These are phyloP conservation scores for Paramisgurnus dabryanus DNA, from an alignment of 2,113 vertebrate species.

Conservation along the genomic window DNA sequence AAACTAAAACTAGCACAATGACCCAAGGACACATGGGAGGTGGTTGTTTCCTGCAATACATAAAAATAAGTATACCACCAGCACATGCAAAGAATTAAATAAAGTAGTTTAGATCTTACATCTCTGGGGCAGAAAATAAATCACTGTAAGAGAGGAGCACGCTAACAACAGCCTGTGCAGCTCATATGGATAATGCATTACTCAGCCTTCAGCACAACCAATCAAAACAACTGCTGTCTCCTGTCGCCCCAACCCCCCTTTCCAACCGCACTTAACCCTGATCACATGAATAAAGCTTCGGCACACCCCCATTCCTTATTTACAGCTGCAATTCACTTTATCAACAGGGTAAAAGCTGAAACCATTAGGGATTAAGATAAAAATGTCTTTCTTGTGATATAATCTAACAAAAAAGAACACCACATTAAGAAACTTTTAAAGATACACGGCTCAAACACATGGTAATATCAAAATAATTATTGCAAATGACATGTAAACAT, in stretches of 20 bases:
- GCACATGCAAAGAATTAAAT: background rate
- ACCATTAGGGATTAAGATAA: background rate
- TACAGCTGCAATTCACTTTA: background rate
- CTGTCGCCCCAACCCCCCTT: constrained; percentile 35
- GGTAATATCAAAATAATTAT: background rate
- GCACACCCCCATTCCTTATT: constrained; percentile 25
- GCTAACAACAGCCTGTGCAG: constrained; percentile 53
- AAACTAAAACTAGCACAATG: background rate
- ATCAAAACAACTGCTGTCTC: constrained; percentile 67
- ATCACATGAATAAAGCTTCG: constrained; percentile 44
- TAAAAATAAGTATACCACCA: too few species aligned
- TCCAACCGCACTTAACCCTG: constrained; percentile 8
- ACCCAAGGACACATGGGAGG: too few species aligned
- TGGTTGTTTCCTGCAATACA: background rate
- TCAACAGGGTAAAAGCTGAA: constrained; percentile 15
- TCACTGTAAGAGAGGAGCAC: constrained; percentile 38
- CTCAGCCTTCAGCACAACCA: constrained; percentile 54
- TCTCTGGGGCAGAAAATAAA: background rate
- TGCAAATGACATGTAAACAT: background rate
- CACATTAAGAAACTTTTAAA: background rate
- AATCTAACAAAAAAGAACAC: background rate
- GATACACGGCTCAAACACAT: too few species aligned
- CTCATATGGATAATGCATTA: constrained; percentile 63
- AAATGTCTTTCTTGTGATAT: background rate
- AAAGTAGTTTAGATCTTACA: background rate